Conservation (phyloP, 2,797 vertebrate species). For the Scomberomorus guttatus region DNA sequence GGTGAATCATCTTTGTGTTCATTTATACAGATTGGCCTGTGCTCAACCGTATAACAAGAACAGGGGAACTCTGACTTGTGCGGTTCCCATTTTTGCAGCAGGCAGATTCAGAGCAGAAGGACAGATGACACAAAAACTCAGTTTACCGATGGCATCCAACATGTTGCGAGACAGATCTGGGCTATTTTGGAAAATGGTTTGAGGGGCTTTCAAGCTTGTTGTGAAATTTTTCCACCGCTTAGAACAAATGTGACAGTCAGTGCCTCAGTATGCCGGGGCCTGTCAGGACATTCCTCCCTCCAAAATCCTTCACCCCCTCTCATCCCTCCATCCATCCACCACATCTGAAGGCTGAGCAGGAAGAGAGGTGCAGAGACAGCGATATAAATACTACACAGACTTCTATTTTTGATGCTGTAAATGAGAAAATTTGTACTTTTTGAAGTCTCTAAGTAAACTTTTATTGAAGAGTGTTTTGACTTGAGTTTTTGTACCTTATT, state of each 20-base stretch:
- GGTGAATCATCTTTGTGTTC: no score
- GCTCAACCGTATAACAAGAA: neutral
- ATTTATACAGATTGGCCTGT: no score
- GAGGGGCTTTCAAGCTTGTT: conserved; percentile 65
- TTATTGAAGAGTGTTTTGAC: neutral
- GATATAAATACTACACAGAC: neutral
- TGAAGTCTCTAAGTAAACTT: neutral
- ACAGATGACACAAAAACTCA: conserved; percentile 20
- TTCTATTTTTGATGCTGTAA: neutral
- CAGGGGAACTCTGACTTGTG: no score
- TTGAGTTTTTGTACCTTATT: neutral
- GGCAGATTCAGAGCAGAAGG: neutral
- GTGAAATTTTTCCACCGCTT: conserved; percentile 66
- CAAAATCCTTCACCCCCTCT: conserved; percentile 11
- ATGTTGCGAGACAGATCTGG: conserved; percentile 21
- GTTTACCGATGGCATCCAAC: neutral
- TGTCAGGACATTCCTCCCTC: conserved; percentile 70
- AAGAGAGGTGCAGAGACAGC: conserved; percentile 16
- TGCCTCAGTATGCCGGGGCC: conserved; percentile 62
- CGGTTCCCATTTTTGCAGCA: neutral
- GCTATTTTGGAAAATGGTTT: conserved; percentile 78
- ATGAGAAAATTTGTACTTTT: neutral
- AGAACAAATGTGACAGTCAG: conserved; percentile 64
- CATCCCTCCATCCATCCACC: conserved; percentile 41
- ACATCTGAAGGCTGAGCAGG: conserved; percentile 30